Base-by-base conservation (phyloP, 2,113 vertebrate species). In the Engraulis encrasicolus region DNA sequence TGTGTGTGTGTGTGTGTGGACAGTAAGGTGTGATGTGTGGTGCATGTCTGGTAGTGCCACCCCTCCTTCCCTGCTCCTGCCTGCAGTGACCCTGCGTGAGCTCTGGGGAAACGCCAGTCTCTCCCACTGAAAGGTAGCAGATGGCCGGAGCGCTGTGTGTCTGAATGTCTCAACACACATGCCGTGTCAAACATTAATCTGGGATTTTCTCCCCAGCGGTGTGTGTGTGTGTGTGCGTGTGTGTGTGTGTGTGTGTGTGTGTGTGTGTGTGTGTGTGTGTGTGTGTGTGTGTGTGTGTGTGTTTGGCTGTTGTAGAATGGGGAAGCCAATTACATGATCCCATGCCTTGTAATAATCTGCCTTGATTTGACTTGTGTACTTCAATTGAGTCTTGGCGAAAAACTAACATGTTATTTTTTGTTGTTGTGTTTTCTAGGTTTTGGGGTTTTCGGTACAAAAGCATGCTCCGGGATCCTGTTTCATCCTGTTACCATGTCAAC, bases 121-220 rank as follows among this genome's bases (percentile, higher is more conserved):
- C 66, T 74, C 23, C 66, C 66, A 3, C 66, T 34, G 12, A 74
- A 74, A 34, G 66, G 66, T 31, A 74, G 27, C 66, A 74, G 66
- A 74, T 74, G 66, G 66, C 11, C 66, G 14, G 66, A 74, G 31
- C 34, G n/a, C 27, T 34, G 31, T 34, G 31, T 31, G 66, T 74
- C 31, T 74, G 66, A 74, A 34, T 74, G 66, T 74, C 66, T 74
- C 11, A 74, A 74, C 66, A 74, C 66, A 74, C 66, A 74, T 74
- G 66, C 66, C 23, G 66, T 74, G 66, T 74, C 66, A 74, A 74
- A 74, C 66, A 74, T 74, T 74, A 74, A 74, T 34, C 66, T 74
- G 66, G 66, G 66, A 74, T 74, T 74, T 74, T 74, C 66, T 74
- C 66, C 66, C 66, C 27, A 34, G 77, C 52, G 71, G n/a, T 52